Base-by-base conservation (phyloP, 2,888 invertebrate genomes). In the Agriopis aurantiaria region DNA sequence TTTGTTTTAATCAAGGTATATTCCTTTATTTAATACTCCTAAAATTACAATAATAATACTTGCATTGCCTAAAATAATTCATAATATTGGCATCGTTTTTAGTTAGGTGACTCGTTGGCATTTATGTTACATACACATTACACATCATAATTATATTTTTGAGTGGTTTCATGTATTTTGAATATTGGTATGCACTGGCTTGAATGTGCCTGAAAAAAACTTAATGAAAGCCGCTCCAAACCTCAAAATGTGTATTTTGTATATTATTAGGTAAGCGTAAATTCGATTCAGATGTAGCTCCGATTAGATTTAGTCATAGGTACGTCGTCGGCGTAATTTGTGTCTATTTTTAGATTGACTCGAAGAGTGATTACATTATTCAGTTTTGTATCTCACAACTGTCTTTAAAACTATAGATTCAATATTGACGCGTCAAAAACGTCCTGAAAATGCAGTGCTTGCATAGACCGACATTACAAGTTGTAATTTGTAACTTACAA, bases 311-410 rank as follows among this genome's bases (percentile, higher is more conserved):
- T 88, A 90, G 87, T 83, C 79, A 83, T 88, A 43, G 43, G 43
- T 43, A 86, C 83, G 85, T 88, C 85, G 88, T 88, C 85, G 87
- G 86, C 87, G 85, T 87, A 81, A 69, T 71, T 74, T 73, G 72
- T 75, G 51, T 66, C 82, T 83, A 84, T 87, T 84, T 81, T 85
- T 85, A 85, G 87, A 85, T 87, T 85, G 85, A 88, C 90, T 91
- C 87, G 84, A 90, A 88, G 92, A 90, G 90, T 92, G 93, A 93
- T 94, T 88, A 89, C 94, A 93, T 93, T 93, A 93, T 94, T 94
- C 94, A 94, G 94, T 91, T 88, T 88, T 75, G 74, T 77, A 74
- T 75, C 73, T 74, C 33, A 33, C 33, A 33, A 33, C 33, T 33
- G 33, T 33, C 33, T 33, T 33, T 33, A 33, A 33, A 33, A 33